Conservation (phyloP, 1,140 invertebrate species). For the Muscidifurax raptorellus region DNA sequence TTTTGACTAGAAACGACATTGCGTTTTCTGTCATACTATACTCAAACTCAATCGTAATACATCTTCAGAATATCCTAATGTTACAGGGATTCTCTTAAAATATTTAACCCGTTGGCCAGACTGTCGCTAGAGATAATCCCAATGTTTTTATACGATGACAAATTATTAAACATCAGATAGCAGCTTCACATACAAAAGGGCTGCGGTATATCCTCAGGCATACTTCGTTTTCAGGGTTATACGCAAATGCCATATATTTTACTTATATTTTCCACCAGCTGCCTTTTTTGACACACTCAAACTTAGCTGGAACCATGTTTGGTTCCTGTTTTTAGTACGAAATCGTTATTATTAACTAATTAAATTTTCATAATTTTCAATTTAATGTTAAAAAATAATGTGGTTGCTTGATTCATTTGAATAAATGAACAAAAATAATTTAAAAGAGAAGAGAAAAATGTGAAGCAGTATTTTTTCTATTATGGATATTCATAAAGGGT, state of each 20-base stretch:
- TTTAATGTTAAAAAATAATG: background rate
- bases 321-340: background rate
- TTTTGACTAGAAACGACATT: background rate
- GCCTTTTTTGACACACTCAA: slow-evolving; percentile 57
- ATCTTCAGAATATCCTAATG: slow-evolving; percentile 24
- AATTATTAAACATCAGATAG: slow-evolving; percentile 71
- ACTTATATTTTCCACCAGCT: slow-evolving; percentile 59
- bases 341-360: background rate
- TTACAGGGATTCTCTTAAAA: background rate
- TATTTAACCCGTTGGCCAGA: slow-evolving; percentile 32
- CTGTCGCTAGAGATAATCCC: slow-evolving; percentile 41
- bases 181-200: slow-evolving; percentile 74
- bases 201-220: slow-evolving; percentile 65
- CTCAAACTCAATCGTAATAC: slow-evolving; percentile 31
- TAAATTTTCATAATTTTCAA: slow-evolving; percentile 5
- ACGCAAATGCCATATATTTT: slow-evolving; percentile 48
- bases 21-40: slow-evolving; percentile 6
- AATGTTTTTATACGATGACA: slow-evolving; percentile 60
- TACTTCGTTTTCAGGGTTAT: slow-evolving; percentile 52
- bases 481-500: background rate
- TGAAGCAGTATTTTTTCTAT: background rate
- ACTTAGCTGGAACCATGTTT: slow-evolving; percentile 29
- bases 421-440: slow-evolving; percentile 5
- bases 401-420: background rate
- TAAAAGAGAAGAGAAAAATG: background rate